Percentiles rank a stretch among this genome's conserved stretches.
phyloP scores from a whole-genome alignment of 2,888 invertebrate genomes.

The Cylloceria caligata region DNA sequence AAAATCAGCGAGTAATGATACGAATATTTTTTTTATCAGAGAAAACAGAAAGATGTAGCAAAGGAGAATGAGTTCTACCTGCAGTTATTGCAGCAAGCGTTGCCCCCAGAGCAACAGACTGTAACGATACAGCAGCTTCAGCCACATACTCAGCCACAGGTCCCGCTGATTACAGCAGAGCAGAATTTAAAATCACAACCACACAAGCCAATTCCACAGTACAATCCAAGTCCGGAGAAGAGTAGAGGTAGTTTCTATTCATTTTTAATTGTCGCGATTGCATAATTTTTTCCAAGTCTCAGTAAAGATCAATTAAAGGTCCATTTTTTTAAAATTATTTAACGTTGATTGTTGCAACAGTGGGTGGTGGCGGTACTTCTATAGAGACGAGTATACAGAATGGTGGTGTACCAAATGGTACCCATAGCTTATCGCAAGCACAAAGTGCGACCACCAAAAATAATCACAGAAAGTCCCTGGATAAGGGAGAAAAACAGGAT shows the following conservation, averaged over 20 bases:
- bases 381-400: constrained; percentile 81
- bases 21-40: constrained; percentile 85
- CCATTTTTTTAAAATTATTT: too few species aligned
- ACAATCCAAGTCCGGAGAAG: constrained; percentile 85
- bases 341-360: too few species aligned
- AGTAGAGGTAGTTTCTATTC: constrained; percentile 84
- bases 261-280: constrained; percentile 73
- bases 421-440: constrained; percentile 78
- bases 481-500: constrained; percentile 85
- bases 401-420: constrained; percentile 81
- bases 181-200: constrained; percentile 82
- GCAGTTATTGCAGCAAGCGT: constrained; percentile 95
- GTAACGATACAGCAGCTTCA: constrained; percentile 79
- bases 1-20: not conserved
- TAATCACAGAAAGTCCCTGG: constrained; percentile 86
- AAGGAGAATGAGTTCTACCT: constrained; percentile 98
- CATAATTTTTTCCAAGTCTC: too few species aligned
- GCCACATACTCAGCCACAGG: constrained; percentile 79
- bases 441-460: constrained; percentile 83
- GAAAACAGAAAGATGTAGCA: constrained; percentile 96
- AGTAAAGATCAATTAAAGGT: too few species aligned
- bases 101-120: constrained; percentile 89
- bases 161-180: constrained; percentile 78
- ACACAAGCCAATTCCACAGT: constrained; percentile 82
- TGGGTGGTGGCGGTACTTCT: constrained; percentile 76